phyloP scores from a whole-genome alignment of 1,140 invertebrate species.

The Helicoverpa armigera region DNA sequence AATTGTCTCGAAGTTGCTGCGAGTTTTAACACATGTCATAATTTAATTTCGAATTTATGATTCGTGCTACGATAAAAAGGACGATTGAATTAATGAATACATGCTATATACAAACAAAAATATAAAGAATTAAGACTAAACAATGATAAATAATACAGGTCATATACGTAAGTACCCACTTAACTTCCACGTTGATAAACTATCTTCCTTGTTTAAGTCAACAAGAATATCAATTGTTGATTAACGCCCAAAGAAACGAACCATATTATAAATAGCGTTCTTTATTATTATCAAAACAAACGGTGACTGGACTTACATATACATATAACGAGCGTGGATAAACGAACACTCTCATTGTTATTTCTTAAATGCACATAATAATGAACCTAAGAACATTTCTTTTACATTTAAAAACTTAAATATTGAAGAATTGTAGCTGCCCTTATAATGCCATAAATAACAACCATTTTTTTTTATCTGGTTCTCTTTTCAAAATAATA shows the following conservation, averaged over 20 bases:
- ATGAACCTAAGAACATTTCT: too few species aligned
- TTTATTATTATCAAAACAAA: slow-evolving; percentile 3
- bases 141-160: slow-evolving; percentile 4
- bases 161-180: background rate
- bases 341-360: background rate
- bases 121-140: background rate
- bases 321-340: background rate
- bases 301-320: background rate
- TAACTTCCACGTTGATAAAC: slow-evolving; percentile 11
- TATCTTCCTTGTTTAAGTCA: slow-evolving; percentile 27
- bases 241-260: background rate
- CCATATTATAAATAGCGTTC: background rate
- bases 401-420: too few species aligned
- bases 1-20: too few species aligned
- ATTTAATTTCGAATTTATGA: background rate
- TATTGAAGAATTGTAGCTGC: too few species aligned
- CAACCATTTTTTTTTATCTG: too few species aligned
- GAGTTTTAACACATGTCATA: too few species aligned
- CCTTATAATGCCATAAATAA: too few species aligned
- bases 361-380: too few species aligned
- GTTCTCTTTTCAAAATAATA: too few species aligned
- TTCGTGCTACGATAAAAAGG: background rate
- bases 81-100: background rate
- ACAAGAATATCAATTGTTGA: background rate
- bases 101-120: background rate